Conservation (phyloP, 1,140 invertebrate genomes). For the Sipha flava region DNA sequence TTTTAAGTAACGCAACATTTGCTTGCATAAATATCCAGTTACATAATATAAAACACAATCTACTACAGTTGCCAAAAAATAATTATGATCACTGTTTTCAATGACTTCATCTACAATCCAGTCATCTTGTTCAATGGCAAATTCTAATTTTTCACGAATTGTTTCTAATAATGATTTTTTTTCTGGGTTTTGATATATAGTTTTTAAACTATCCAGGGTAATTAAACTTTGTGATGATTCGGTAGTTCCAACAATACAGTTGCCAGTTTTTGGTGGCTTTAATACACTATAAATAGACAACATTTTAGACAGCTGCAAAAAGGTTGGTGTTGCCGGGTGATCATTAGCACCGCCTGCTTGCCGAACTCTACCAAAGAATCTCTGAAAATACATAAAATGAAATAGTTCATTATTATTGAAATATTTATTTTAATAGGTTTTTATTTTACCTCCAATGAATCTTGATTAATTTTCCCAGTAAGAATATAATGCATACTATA, state of each 20-base stretch:
- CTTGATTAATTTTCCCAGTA: neutral
- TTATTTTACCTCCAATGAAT: neutral
- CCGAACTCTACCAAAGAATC: neutral
- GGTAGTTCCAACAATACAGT: neutral
- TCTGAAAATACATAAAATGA: neutral
- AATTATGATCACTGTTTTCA: neutral
- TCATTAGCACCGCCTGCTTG: neutral
- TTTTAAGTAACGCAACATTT: neutral
- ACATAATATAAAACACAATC: neutral
- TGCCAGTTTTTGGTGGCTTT: neutral
- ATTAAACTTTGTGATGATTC: neutral
- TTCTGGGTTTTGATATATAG: neutral
- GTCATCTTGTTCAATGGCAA: neutral
- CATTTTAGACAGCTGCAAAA: neutral
- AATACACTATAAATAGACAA: neutral
- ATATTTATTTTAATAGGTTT: neutral
- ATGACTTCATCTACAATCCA: neutral
- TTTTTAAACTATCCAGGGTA: neutral
- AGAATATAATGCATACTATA: neutral
- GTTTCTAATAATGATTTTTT: neutral
- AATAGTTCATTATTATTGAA: neutral
- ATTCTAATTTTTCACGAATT: neutral
- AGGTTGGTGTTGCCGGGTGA: neutral
- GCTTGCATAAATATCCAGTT: neutral
- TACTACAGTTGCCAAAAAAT: neutral